Conservation (phyloP, 2,888 invertebrate species). For the Gari tellinella region DNA sequence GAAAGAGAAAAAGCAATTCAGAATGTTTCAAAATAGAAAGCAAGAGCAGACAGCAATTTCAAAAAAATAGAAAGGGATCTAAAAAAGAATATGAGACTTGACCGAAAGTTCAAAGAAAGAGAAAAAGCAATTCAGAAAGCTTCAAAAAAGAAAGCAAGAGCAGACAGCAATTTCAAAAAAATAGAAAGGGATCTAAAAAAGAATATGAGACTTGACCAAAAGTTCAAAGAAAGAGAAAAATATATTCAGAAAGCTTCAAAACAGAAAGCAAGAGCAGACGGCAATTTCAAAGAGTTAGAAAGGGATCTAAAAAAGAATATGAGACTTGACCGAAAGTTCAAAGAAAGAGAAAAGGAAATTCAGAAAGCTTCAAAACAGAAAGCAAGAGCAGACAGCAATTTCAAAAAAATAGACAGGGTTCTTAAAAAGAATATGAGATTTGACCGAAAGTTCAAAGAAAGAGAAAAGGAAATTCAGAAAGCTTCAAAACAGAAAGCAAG, state of each 20-base stretch:
- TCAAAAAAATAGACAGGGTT: slow-evolving; percentile 2
- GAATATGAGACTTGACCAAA: background rate
- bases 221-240: slow-evolving; percentile 1
- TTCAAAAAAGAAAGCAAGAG: background rate
- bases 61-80: slow-evolving; percentile 7
- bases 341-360: slow-evolving; percentile 6
- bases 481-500: slow-evolving; percentile 14
- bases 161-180: background rate
- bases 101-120: background rate
- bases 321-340: slow-evolving; percentile 5
- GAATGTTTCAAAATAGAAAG: background rate
- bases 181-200: background rate
- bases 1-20: slow-evolving; percentile 2
- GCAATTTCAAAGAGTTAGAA: background rate
- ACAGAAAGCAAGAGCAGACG: background rate
- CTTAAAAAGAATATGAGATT: too few species aligned
- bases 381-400: slow-evolving; percentile 7
- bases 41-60: slow-evolving; percentile 1
- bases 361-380: slow-evolving; percentile 16
- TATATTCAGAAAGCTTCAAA: background rate
- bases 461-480: background rate
- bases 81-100: background rate
- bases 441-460: background rate
- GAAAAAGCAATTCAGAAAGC: background rate
- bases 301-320: slow-evolving; percentile 1